phyloP scores from a whole-genome alignment of 2,888 invertebrate genomes.

The Aspidapion aeneum region DNA sequence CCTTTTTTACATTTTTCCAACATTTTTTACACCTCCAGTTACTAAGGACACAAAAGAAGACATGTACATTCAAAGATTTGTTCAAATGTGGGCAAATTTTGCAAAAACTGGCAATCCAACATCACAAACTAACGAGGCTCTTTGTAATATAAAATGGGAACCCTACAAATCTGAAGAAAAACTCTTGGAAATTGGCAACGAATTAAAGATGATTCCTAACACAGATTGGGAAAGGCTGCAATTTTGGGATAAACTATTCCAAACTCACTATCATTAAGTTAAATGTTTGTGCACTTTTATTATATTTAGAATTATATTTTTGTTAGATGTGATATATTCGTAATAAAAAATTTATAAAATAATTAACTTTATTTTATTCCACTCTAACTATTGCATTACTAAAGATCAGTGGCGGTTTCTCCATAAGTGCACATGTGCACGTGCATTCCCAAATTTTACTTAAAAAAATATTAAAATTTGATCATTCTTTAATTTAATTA shows the following conservation, averaged over 20 bases:
- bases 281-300: too few species aligned
- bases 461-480: too few species aligned
- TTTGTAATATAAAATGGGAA: conserved; percentile 36
- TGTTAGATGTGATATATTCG: too few species aligned
- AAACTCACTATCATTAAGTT: conserved; percentile 12
- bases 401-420: too few species aligned
- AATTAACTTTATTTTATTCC: too few species aligned
- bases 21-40: conserved; percentile 29
- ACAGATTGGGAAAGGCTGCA: conserved; percentile 36
- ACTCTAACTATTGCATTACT: too few species aligned
- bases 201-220: conserved; percentile 32
- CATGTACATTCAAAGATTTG: conserved; percentile 34
- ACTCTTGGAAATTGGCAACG: conserved; percentile 38
- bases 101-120: conserved; percentile 39
- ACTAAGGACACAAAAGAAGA: conserved; percentile 33
- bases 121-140: conserved; percentile 28
- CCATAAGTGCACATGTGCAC: too few species aligned
- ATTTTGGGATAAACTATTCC: conserved; percentile 40
- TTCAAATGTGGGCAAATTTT: conserved; percentile 43
- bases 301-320: too few species aligned
- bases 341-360: too few species aligned
- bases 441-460: too few species aligned
- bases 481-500: too few species aligned
- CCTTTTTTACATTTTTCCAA: conserved; percentile 37
- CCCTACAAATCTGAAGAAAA: conserved; percentile 29